phyloP scores from a whole-genome alignment of 2,888 invertebrate genomes.

The Tachina grossa region DNA sequence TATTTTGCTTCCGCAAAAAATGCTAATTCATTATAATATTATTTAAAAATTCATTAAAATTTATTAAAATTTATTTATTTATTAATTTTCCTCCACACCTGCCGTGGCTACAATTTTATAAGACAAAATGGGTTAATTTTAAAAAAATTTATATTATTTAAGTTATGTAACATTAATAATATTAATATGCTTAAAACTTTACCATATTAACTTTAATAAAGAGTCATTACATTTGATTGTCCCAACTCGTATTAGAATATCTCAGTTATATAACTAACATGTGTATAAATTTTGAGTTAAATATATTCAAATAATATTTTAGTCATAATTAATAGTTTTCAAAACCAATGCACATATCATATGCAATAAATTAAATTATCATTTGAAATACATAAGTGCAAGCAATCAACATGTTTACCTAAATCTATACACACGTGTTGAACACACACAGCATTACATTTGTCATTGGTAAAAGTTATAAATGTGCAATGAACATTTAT shows the following conservation, averaged over 20 bases:
- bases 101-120: no score
- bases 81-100: no score
- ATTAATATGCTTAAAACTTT: not conserved
- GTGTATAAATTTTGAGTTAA: constrained; percentile 10
- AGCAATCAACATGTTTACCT: constrained; percentile 24
- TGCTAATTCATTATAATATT: no score
- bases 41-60: no score
- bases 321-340: constrained; percentile 20
- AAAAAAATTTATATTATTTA: no score
- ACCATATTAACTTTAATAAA: not conserved
- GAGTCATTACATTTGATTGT: not conserved
- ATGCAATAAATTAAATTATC: constrained; percentile 37
- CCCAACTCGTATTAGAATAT: not conserved
- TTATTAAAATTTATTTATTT: no score
- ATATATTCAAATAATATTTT: constrained; percentile 6
- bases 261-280: constrained; percentile 18
- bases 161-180: not conserved
- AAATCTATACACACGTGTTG: constrained; percentile 1
- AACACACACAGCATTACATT: not conserved
- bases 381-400: constrained; percentile 24
- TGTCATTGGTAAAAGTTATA: constrained; percentile 13
- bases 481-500: constrained; percentile 48
- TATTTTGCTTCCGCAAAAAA: no score
- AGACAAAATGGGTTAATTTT: no score
- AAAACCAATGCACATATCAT: constrained; percentile 38